Evolutionary conservation across 2,113 vertebrate species (phyloP).

Genomic region (Callipepla californica): DNA sequence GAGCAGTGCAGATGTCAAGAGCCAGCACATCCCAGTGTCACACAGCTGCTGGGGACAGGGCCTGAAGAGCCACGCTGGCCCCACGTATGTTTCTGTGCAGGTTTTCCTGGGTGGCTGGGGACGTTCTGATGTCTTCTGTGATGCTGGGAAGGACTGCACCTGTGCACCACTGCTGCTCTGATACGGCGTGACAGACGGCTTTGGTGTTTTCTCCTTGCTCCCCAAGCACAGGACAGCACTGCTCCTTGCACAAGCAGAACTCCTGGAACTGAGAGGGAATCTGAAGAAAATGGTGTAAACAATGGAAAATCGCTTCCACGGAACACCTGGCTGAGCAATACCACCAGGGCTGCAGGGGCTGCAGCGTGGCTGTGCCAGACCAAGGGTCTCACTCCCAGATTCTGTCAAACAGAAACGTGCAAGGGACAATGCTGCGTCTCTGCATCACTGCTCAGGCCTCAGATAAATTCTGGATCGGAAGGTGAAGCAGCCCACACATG

Average conservation of each 20-base stretch:
- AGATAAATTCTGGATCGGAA: neutral
- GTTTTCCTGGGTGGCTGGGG: neutral
- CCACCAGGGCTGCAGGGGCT: rapidly evolving
- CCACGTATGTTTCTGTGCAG: neutral
- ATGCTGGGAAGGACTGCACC: rapidly evolving
- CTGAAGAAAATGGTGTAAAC: neutral
- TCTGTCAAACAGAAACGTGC: neutral
- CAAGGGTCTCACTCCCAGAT: neutral
- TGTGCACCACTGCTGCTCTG: rapidly evolving
- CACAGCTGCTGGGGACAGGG: neutral
- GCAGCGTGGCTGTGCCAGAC: neutral
- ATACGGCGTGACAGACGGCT: neutral
- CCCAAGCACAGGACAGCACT: neutral
- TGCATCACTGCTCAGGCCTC: neutral
- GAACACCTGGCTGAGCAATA: neutral
- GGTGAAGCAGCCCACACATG: constrained; percentile 20
- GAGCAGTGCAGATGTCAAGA: neutral
- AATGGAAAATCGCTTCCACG: neutral
- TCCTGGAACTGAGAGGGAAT: neutral
- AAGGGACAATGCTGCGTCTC: neutral
- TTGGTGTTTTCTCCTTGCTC: neutral
- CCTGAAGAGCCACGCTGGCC: rapidly evolving
- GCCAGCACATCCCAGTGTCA: neutral
- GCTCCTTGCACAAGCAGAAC: neutral
- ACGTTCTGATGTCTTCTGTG: rapidly evolving